Evolutionary conservation across 2,113 vertebrate genomes (phyloP), one percentile per base, ranked within the genome.

Genomic region (Poecile atricapillus): DNA sequence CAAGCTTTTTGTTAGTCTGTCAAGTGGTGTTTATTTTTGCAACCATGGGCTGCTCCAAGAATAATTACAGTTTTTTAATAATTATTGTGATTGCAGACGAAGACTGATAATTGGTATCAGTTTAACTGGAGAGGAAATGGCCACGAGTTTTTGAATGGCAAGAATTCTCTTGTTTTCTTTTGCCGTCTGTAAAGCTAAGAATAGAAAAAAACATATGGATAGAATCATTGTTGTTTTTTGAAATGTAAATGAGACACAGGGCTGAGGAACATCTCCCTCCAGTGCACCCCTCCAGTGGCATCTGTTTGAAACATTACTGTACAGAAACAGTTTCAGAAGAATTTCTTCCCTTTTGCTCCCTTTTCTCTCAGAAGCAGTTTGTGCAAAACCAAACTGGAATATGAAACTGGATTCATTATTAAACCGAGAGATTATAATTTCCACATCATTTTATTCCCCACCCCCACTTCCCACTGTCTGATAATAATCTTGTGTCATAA

Each of bases 401-500:
- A 71, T 82, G 91, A 91, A 90, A 71, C 60, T 89, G 83, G 92
- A 59, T 96, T 96, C 79, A 49, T 96, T 91, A 89, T 94, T 92
- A 94, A 94, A 95, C 86, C 27, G 83, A 74, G 84, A 79, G 80
- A 93, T 94, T 87, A 77, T 62, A 78, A 95, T 53, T 69, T 94
- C 73, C 85, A 79, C 6, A 1, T 86, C 49, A 46, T 71, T 60
- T 37, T n/a, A 9, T 83, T 83, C 33, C 60, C 27, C 65, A 65
- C 37, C 18, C 50, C 37, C 60, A 53, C 47, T 89, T 77, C 68
- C 58, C 60, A 35, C 53, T 64, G 77, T 77, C 87, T 93, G 96
- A 97, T 97, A 82, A 94, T 94, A 96, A 97, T 97, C 95, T 90
- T 59, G 71, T 56, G 71, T 95, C 55, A 30, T 90, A 94, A 96